These are phyloP conservation scores for Lasioglossum leucozonium DNA, from an alignment of 2,888 invertebrate species.

Conservation along the genomic window DNA sequence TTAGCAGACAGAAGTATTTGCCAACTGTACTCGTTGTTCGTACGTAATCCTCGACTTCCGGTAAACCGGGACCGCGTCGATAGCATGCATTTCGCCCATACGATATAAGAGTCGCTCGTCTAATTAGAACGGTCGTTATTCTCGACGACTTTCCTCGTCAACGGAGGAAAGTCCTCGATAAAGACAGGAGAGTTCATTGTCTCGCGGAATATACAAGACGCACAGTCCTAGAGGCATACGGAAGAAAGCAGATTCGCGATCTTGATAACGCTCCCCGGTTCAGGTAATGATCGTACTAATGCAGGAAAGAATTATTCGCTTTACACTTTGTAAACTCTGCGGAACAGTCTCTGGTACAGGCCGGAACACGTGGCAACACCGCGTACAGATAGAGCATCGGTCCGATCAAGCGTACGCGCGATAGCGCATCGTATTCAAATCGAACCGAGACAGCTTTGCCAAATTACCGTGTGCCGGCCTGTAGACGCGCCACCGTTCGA, in stretches of 20 bases:
- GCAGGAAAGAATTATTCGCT: neutral
- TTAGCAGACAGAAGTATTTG: conserved; percentile 46
- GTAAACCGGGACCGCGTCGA: conserved; percentile 49
- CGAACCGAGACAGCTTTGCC: too few species aligned
- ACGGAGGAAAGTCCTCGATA: conserved; percentile 62
- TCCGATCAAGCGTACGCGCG: too few species aligned
- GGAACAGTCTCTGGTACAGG: too few species aligned
- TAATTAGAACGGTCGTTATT: conserved; percentile 57
- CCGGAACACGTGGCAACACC: too few species aligned
- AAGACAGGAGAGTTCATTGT: conserved; percentile 50
- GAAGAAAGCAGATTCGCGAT: conserved; percentile 41
- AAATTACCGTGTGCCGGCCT: too few species aligned
- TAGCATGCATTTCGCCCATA: conserved; percentile 26
- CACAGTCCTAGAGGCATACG: conserved; percentile 32
- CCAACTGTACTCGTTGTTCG: conserved; percentile 27
- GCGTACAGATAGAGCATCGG: too few species aligned
- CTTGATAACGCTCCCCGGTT: conserved; percentile 22
- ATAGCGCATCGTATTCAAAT: too few species aligned
- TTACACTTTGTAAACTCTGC: neutral
- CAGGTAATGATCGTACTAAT: conserved; percentile 17
- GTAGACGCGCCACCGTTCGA: neutral
- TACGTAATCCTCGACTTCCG: conserved; percentile 58
- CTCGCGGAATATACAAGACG: conserved; percentile 7
- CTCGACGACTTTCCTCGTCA: conserved; percentile 39
- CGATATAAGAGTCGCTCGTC: neutral